Evolutionary conservation across 2,888 invertebrate genomes (phyloP).

Genomic region (Parascotia fuliginaria): DNA sequence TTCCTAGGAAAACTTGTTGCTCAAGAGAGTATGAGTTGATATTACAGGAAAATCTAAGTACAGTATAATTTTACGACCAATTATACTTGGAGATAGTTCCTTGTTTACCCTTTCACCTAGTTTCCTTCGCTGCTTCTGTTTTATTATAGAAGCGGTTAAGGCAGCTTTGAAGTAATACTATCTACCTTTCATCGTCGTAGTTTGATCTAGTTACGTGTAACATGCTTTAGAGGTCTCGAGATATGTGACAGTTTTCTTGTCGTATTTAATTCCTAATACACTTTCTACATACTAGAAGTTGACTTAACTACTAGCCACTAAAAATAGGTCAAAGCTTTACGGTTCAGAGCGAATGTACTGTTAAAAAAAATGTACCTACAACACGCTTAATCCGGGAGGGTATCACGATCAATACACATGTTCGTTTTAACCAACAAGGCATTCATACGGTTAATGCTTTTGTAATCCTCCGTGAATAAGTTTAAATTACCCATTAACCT

Average conservation of each 20-base stretch:
- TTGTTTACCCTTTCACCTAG: conserved; percentile 14
- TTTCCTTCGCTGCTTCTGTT: too few relatives aligned
- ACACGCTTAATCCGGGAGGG: background rate
- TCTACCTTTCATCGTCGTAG: too few relatives aligned
- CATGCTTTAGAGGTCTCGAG: too few relatives aligned
- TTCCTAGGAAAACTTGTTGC: conserved; percentile 5
- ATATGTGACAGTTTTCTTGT: too few relatives aligned
- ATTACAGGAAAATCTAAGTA: conserved; percentile 18
- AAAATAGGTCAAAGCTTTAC: too few relatives aligned
- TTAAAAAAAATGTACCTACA: background rate
- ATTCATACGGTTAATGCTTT: background rate
- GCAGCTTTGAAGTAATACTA: too few relatives aligned
- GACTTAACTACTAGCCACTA: too few relatives aligned
- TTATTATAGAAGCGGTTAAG: too few relatives aligned
- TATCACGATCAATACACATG: background rate
- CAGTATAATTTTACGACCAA: conserved; percentile 13
- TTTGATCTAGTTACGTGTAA: too few relatives aligned
- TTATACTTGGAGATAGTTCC: conserved; percentile 13
- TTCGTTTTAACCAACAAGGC: background rate
- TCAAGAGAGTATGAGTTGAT: conserved; percentile 9
- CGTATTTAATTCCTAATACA: too few relatives aligned
- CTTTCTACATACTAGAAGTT: too few relatives aligned
- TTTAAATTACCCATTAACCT: background rate
- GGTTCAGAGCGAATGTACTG: background rate
- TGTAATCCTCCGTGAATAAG: background rate